A percentile compares a stretch with the other conserved stretches of the same genome.
Conservation (phyloP, 2,113 vertebrate species). For the Castor canadensis region DNA sequence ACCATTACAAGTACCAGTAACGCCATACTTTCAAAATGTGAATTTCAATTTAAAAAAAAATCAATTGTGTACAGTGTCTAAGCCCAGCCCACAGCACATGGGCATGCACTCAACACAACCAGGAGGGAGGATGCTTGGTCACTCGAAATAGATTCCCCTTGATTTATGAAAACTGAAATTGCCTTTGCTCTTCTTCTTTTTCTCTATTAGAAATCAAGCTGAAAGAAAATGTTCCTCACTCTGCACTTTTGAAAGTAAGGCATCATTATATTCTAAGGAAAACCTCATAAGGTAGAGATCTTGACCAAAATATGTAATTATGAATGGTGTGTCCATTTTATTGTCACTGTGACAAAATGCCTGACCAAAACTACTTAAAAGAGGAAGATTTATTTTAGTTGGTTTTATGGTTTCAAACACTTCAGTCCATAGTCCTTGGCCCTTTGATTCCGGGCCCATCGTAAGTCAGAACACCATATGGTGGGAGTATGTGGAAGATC, state of each 20-base stretch:
- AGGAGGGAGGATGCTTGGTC: background rate
- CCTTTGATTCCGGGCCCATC: too few relatives aligned
- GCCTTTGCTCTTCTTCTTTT: background rate
- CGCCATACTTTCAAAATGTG: background rate
- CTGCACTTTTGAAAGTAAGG: background rate
- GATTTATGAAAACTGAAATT: background rate
- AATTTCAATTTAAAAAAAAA: background rate
- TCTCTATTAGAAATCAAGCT: background rate
- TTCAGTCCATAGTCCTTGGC: too few relatives aligned
- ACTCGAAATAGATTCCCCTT: fast-evolving
- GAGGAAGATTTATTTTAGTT: too few relatives aligned
- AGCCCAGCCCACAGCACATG: fast-evolving
- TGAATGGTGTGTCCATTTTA: background rate
- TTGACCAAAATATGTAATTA: background rate
- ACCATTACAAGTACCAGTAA: background rate
- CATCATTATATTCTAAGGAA: background rate
- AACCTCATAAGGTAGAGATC: background rate
- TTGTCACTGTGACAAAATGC: too few relatives aligned
- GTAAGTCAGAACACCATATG: too few relatives aligned
- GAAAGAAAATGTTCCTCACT: background rate
- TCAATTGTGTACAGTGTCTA: background rate
- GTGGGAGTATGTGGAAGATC: too few relatives aligned
- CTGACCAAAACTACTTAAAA: too few relatives aligned
- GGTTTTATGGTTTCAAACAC: too few relatives aligned
- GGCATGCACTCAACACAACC: fast-evolving